Percentiles rank a stretch among this genome's conserved stretches.
These are phyloP conservation scores for Drosophila meridionalis DNA, from an alignment of 2,888 invertebrate genomes.

Conservation along the genomic window DNA sequence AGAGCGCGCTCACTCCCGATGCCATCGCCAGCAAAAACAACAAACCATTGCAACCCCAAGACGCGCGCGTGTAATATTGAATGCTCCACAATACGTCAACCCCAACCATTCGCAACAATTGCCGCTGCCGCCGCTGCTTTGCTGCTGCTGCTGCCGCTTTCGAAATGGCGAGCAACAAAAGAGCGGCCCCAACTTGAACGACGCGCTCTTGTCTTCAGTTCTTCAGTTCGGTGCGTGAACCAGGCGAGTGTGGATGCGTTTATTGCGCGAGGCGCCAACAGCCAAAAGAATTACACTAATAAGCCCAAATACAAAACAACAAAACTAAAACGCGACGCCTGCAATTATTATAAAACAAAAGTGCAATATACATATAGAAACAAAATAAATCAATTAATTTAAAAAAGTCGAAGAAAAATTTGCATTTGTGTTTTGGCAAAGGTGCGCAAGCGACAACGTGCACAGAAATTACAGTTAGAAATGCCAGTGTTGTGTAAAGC, in stretches of 20 bases:
- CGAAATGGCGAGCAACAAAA: conserved; percentile 47
- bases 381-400: conserved; percentile 4
- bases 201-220: conserved; percentile 68
- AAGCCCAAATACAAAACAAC: conserved; percentile 49
- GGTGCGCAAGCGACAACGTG: conserved; percentile 12
- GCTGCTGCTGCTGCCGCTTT: conserved; percentile 26
- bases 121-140: background rate
- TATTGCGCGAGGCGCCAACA: conserved; percentile 64
- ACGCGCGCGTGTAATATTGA: conserved; percentile 22
- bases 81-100: conserved; percentile 14
- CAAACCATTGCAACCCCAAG: conserved; percentile 26
- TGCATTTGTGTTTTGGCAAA: conserved; percentile 18
- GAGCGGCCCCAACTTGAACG: conserved; percentile 23
- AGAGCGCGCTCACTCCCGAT: background rate
- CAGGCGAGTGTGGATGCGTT: conserved; percentile 82
- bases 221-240: conserved; percentile 83
- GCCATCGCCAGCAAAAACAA: conserved; percentile 6
- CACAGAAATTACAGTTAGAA: conserved; percentile 27
- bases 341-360: conserved; percentile 30
- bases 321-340: conserved; percentile 51
- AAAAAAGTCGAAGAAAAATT: conserved; percentile 4
- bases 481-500: conserved; percentile 30
- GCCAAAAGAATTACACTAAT: conserved; percentile 42
- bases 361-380: conserved; percentile 16
- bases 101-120: conserved; percentile 9